These are phyloP conservation scores for Oxygymnocypris stewartii DNA, from an alignment of 2,113 vertebrate species.

Conservation along the genomic window DNA sequence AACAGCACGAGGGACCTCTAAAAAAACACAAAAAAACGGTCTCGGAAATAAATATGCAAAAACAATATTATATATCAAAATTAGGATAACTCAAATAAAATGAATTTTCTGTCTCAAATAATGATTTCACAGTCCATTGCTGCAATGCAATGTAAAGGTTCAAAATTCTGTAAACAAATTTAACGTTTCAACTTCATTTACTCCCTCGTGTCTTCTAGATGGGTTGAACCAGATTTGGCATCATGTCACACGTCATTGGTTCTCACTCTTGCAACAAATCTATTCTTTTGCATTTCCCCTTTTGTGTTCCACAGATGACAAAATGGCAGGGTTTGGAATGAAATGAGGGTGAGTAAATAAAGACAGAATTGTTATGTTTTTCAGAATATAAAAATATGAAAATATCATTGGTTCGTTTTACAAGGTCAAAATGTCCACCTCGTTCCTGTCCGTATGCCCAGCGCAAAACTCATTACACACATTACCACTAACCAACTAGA, in stretches of 20 bases:
- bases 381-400: neutral
- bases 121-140: neutral
- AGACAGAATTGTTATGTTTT: neutral
- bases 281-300: neutral
- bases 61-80: neutral
- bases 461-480: conserved; percentile 48
- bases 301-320: neutral
- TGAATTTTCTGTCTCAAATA: neutral
- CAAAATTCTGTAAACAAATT: neutral
- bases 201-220: neutral
- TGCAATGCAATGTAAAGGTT: neutral
- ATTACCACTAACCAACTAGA: conserved; percentile 42
- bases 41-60: too few relatives aligned
- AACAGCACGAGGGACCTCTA: neutral
- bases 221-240: neutral
- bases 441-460: conserved; percentile 43
- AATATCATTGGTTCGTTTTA: conserved; percentile 5
- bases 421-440: conserved; percentile 44
- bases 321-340: neutral
- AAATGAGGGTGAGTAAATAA: neutral
- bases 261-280: neutral
- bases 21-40: too few relatives aligned
- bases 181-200: neutral
- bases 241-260: neutral
- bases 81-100: neutral